These are phyloP conservation scores for Daphoenositta chrysoptera DNA, from an alignment of 2,113 vertebrate species.

Conservation along the genomic window DNA sequence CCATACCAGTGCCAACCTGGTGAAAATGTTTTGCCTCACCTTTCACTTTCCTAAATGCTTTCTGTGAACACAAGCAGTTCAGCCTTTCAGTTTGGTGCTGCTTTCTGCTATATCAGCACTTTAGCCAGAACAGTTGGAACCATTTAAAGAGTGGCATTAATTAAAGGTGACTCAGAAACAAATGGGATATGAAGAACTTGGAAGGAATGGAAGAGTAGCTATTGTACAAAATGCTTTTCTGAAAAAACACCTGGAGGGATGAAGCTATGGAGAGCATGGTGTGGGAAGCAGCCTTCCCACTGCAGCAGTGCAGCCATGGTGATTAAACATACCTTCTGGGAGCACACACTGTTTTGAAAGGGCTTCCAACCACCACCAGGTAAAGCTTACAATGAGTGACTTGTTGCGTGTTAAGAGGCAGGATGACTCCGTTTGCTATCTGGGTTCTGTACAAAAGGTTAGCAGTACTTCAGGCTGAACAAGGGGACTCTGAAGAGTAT, in stretches of 20 bases:
- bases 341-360: neutral
- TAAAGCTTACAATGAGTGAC: neutral
- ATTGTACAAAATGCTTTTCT: neutral
- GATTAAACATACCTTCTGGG: neutral
- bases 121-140: neutral
- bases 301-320: neutral
- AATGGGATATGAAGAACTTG: neutral
- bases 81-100: neutral
- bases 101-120: neutral
- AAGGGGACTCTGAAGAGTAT: neutral
- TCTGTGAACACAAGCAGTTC: neutral
- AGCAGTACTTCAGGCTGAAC: neutral
- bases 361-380: neutral
- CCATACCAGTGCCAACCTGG: neutral
- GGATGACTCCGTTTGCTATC: neutral
- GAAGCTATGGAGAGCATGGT: neutral
- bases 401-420: neutral
- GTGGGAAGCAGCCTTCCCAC: neutral
- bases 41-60: neutral
- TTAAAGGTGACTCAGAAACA: neutral
- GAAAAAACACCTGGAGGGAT: neutral
- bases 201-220: neutral
- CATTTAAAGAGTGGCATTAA: neutral
- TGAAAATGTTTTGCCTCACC: neutral
- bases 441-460: neutral